A percentile compares a stretch with the other conserved stretches of the same genome.
Conservation (phyloP, 2,113 vertebrate species). For the Aphelocoma coerulescens region DNA sequence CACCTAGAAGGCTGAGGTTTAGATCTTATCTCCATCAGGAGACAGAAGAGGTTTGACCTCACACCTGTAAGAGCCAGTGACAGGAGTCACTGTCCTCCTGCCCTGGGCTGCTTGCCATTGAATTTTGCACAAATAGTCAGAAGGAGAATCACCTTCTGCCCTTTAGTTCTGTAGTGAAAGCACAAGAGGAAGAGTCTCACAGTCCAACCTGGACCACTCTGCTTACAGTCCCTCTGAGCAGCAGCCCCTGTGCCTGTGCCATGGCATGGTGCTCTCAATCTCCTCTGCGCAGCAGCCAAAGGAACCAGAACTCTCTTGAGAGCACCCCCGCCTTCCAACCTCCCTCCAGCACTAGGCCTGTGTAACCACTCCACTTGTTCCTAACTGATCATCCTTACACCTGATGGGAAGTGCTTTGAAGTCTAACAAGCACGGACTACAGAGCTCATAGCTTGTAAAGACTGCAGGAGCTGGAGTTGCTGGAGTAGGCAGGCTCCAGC, state of each 20-base stretch:
- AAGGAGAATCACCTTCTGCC: neutral
- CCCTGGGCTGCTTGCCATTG: neutral
- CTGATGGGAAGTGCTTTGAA: neutral
- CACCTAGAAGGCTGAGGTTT: neutral
- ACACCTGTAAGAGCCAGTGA: neutral
- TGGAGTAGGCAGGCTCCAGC: neutral
- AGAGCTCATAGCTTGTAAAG: neutral
- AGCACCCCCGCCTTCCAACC: neutral
- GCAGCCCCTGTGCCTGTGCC: neutral
- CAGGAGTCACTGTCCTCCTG: neutral
- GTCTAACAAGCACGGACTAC: neutral
- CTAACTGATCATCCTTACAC: neutral
- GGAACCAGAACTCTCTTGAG: neutral
- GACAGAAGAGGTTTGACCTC: neutral
- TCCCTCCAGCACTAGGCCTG: neutral
- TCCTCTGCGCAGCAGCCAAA: neutral
- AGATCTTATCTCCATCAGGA: neutral
- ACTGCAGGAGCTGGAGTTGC: neutral
- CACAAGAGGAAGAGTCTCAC: neutral
- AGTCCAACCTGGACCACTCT: neutral
- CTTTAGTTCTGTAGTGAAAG: neutral
- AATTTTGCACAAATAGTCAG: neutral
- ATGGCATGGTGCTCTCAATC: neutral
- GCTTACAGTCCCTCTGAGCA: neutral
- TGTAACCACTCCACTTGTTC: fast-evolving